Conservation (phyloP, 2,113 vertebrate genomes). For the Vicugna pacos region DNA sequence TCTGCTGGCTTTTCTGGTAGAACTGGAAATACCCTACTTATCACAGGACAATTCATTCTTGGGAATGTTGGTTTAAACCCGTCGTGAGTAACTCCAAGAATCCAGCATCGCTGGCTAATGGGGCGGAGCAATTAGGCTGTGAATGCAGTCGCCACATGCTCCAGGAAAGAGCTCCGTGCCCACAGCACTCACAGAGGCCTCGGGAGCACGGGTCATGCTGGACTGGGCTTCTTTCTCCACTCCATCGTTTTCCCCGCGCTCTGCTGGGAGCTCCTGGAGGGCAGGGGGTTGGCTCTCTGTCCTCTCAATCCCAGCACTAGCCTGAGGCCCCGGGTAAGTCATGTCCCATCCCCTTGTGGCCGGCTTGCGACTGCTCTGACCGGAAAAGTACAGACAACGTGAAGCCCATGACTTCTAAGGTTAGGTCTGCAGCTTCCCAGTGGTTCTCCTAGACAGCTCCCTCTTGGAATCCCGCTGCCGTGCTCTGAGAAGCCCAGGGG, state of each 20-base stretch:
- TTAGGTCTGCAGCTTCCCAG: not conserved
- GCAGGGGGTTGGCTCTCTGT: not conserved
- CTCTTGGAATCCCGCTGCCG: not conserved
- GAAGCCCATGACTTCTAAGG: not conserved
- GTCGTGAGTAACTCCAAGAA: not conserved
- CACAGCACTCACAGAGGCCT: not conserved
- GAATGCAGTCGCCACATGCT: not conserved
- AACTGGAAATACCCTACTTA: not conserved
- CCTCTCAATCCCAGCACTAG: not conserved
- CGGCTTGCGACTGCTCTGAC: not conserved
- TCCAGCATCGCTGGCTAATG: not conserved
- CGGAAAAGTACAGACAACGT: not conserved
- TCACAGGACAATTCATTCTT: not conserved
- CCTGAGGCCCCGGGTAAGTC: not conserved
- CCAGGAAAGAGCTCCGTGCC: not conserved
- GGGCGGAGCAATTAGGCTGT: not conserved
- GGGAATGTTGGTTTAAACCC: not conserved
- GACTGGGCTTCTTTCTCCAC: rapidly evolving
- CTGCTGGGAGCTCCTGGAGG: not conserved
- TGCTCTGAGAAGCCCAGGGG: not conserved
- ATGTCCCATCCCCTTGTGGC: not conserved
- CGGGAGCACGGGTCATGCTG: rapidly evolving
- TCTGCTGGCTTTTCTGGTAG: constrained; percentile 62
- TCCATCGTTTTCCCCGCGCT: not conserved
- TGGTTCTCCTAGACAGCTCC: not conserved